These are phyloP conservation scores for Coenonympha glycerion DNA, from an alignment of 2,888 invertebrate species.

Conservation along the genomic window DNA sequence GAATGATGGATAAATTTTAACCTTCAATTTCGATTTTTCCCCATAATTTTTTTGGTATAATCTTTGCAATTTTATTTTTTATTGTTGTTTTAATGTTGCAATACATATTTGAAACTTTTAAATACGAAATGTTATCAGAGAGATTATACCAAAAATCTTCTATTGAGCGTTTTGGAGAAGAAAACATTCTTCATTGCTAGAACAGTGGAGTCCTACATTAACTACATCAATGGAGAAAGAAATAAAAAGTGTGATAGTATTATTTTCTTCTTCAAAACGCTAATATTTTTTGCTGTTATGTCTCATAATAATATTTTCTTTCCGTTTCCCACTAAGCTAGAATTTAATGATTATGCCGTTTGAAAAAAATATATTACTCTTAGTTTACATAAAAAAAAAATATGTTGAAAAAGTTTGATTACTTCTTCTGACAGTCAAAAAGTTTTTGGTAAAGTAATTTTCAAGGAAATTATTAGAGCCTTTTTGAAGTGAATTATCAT, in stretches of 20 bases:
- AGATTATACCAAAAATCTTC: constrained; percentile 9
- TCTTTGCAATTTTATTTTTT: not conserved
- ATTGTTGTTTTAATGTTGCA: not conserved
- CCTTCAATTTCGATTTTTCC: not conserved
- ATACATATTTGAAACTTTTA: not conserved
- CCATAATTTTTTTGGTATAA: constrained; percentile 6
- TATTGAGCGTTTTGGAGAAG: constrained; percentile 6
- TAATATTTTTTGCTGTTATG: not conserved
- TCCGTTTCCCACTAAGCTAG: constrained; percentile 36
- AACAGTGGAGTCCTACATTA: too few species aligned
- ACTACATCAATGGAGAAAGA: not conserved
- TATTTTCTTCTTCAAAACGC: constrained; percentile 11
- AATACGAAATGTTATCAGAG: too few species aligned
- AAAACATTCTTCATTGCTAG: too few species aligned
- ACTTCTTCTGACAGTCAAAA: too few species aligned
- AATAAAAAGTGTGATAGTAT: too few species aligned
- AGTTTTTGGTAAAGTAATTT: too few species aligned
- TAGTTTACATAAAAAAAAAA: too few species aligned
- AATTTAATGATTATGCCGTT: constrained; percentile 29
- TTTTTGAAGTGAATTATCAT: too few species aligned
- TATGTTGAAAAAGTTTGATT: too few species aligned
- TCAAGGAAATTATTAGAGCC: too few species aligned
- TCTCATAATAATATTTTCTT: constrained; percentile 12
- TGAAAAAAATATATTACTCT: not conserved
- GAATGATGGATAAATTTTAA: not conserved